Evolutionary conservation across 1,140 invertebrate species (phyloP).

Genomic region (Bicyclus anynana): DNA sequence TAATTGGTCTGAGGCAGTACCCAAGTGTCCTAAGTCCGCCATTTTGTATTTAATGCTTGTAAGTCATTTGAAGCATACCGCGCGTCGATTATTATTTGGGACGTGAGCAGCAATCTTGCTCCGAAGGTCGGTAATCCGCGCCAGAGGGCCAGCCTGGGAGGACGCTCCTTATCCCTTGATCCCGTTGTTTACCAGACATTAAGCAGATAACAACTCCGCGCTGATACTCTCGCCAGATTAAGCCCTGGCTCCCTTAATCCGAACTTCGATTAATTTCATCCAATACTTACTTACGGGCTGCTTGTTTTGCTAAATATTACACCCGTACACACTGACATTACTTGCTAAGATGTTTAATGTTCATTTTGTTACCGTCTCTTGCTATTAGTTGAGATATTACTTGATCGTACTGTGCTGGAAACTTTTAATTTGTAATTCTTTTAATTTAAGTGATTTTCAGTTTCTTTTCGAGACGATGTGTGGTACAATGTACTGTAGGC

Average conservation of each 20-base stretch:
- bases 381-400: too few relatives aligned
- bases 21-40: too few relatives aligned
- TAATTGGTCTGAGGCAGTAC: too few relatives aligned
- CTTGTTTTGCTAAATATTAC: conserved; percentile 23
- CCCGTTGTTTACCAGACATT: conserved; percentile 79
- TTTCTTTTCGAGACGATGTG: too few relatives aligned
- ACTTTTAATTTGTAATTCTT: too few relatives aligned
- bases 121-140: conserved; percentile 57
- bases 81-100: conserved; percentile 31
- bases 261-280: conserved; percentile 75
- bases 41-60: background rate
- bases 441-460: too few relatives aligned
- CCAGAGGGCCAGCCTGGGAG: conserved; percentile 70
- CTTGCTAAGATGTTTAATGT: too few relatives aligned
- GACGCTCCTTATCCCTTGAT: conserved; percentile 75
- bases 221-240: conserved; percentile 72
- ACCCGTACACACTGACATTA: background rate
- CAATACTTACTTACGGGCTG: conserved; percentile 58
- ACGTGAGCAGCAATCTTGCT: conserved; percentile 58
- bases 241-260: conserved; percentile 65
- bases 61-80: conserved; percentile 5
- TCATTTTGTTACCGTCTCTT: too few relatives aligned
- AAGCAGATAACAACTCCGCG: conserved; percentile 77
- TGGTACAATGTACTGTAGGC: too few relatives aligned
- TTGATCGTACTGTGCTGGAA: too few relatives aligned